Conservation (phyloP, 2,113 vertebrate genomes). For the Rhinopomastus cyanomelas region DNA sequence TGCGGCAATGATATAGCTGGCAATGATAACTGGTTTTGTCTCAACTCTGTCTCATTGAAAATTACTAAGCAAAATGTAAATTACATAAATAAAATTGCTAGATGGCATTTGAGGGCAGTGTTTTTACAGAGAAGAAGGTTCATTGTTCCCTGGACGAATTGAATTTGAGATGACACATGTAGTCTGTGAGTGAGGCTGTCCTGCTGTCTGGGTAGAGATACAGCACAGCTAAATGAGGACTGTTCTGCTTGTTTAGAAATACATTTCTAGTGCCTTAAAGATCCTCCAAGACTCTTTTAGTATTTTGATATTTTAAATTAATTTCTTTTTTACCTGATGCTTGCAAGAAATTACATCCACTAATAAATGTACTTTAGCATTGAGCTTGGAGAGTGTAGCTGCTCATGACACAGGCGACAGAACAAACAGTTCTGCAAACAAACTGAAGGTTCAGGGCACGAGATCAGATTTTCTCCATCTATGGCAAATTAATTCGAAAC, state of each 20-base stretch:
- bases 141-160: not conserved
- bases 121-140: not conserved
- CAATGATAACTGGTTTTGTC: not conserved
- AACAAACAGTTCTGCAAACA: not conserved
- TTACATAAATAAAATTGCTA: not conserved
- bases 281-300: not conserved
- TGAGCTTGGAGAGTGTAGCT: not conserved
- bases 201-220: not conserved
- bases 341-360: not conserved
- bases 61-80: not conserved
- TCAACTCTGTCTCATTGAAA: not conserved
- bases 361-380: not conserved
- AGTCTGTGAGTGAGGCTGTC: not conserved
- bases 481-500: not conserved
- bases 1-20: not conserved
- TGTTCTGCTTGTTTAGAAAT: not conserved
- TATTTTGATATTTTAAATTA: too few relatives aligned
- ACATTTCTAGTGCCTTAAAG: not conserved
- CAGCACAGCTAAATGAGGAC: not conserved
- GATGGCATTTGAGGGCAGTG: not conserved
- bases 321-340: not conserved
- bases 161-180: not conserved
- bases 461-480: not conserved
- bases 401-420: not conserved
- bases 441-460: not conserved